These are phyloP conservation scores for Parnassius glacialis DNA, from an alignment of 2,888 invertebrate species.

Conservation along the genomic window DNA sequence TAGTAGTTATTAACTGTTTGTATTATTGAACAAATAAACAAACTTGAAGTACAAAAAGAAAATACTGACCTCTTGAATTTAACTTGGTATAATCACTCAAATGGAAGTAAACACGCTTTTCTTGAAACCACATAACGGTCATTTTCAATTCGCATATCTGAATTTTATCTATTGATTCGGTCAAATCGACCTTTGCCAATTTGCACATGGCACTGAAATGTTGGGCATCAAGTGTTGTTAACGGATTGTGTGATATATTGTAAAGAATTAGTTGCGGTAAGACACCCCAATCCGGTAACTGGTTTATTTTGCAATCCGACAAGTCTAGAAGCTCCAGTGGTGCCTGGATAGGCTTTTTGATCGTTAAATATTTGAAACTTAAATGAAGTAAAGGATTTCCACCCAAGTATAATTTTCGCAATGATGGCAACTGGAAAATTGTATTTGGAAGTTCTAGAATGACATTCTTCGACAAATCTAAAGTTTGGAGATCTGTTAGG, in stretches of 20 bases:
- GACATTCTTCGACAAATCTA: slow-evolving; percentile 81
- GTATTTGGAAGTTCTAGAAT: slow-evolving; percentile 70
- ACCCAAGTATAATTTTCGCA: slow-evolving; percentile 82
- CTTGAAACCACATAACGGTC: slow-evolving; percentile 63
- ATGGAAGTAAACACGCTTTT: slow-evolving; percentile 53
- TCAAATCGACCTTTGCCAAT: slow-evolving; percentile 78
- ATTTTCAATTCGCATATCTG: slow-evolving; percentile 55
- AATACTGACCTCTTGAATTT: slow-evolving; percentile 57
- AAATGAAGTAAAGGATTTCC: slow-evolving; percentile 73
- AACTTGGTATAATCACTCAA: slow-evolving; percentile 60
- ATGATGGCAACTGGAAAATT: slow-evolving; percentile 78
- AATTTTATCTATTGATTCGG: slow-evolving; percentile 54
- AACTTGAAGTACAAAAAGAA: slow-evolving; percentile 2
- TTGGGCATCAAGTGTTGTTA: slow-evolving; percentile 66
- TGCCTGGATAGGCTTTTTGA: slow-evolving; percentile 78
- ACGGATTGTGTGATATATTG: slow-evolving; percentile 83
- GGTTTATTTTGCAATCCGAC: slow-evolving; percentile 80
- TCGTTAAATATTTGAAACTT: slow-evolving; percentile 53
- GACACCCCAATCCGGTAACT: slow-evolving; percentile 82
- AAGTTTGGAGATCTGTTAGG: slow-evolving; percentile 71
- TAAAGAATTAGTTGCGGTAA: slow-evolving; percentile 80
- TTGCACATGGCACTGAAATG: slow-evolving; percentile 83
- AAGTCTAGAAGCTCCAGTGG: slow-evolving; percentile 82
- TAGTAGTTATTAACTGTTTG: too few relatives aligned
- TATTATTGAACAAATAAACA: neutral